Conservation (phyloP, 2,113 vertebrate species). For the Nicator chloris region DNA sequence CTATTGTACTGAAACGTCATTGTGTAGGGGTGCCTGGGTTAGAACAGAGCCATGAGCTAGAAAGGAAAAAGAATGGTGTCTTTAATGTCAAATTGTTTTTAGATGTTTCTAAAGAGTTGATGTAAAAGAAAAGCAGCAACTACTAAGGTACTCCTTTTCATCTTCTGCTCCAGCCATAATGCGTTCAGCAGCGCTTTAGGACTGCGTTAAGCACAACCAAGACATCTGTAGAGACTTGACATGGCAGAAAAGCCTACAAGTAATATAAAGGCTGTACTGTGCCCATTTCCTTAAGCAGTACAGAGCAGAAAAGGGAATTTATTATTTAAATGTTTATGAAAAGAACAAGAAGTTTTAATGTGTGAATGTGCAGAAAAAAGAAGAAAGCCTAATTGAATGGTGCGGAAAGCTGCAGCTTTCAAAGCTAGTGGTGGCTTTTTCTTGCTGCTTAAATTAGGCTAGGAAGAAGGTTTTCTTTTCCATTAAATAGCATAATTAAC, state of each 20-base stretch:
- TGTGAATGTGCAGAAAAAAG: not conserved
- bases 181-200: not conserved
- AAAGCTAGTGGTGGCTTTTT: not conserved
- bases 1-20: not conserved
- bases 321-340: slow-evolving; percentile 55
- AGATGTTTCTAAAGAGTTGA: not conserved
- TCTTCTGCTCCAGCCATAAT: not conserved
- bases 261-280: not conserved
- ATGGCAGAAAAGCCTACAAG: not conserved
- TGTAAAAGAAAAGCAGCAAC: not conserved
- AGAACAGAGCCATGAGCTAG: not conserved
- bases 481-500: not conserved
- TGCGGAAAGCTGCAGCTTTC: not conserved
- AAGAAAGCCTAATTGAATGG: not conserved
- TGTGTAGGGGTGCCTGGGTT: not conserved
- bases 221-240: not conserved
- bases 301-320: slow-evolving; percentile 20
- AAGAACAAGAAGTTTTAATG: slow-evolving; percentile 26
- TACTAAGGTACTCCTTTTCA: not conserved
- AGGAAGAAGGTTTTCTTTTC: not conserved
- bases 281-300: not conserved
- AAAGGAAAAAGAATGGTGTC: not conserved
- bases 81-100: not conserved
- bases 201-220: not conserved
- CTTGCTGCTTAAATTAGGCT: not conserved